Evolutionary conservation across 2,888 invertebrate genomes (phyloP).

Genomic region (Zonitis immaculata): DNA sequence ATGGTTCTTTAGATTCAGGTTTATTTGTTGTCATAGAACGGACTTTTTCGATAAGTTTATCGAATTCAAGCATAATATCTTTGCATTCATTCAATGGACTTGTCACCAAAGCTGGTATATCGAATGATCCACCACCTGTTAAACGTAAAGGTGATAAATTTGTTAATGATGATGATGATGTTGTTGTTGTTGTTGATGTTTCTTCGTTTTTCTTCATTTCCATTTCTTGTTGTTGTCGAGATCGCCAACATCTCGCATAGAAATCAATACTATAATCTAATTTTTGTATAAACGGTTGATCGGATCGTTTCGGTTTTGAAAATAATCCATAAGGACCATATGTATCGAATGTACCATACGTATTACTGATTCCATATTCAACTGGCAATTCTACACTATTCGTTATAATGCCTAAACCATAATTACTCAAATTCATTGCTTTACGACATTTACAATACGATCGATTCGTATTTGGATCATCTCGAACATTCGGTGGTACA

Average conservation of each 20-base stretch:
- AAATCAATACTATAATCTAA: conserved; percentile 5
- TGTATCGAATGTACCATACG: conserved; percentile 38
- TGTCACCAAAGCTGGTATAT: conserved; percentile 1
- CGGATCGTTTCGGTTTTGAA: conserved; percentile 30
- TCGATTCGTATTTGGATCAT: no score
- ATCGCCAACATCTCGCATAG: neutral
- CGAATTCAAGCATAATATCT: conserved; percentile 44
- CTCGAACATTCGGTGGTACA: no score
- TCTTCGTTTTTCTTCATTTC: no score
- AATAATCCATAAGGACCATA: conserved; percentile 42
- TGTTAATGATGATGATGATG: neutral
- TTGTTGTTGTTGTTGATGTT: neutral
- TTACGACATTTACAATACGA: conserved; percentile 45
- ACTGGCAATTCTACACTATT: conserved; percentile 29
- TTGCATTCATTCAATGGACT: conserved; percentile 37
- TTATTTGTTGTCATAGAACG: conserved; percentile 41
- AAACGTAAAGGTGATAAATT: conserved; percentile 19
- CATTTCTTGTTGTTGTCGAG: neutral
- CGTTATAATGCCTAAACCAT: conserved; percentile 39
- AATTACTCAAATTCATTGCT: conserved; percentile 35
- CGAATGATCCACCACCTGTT: conserved; percentile 25
- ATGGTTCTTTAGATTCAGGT: no score
- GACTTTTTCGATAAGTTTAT: conserved; percentile 40
- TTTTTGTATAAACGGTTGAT: conserved; percentile 29
- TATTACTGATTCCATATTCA: conserved; percentile 40